phyloP scores from a whole-genome alignment of 2,888 invertebrate genomes.

The Brassicogethes aeneus region DNA sequence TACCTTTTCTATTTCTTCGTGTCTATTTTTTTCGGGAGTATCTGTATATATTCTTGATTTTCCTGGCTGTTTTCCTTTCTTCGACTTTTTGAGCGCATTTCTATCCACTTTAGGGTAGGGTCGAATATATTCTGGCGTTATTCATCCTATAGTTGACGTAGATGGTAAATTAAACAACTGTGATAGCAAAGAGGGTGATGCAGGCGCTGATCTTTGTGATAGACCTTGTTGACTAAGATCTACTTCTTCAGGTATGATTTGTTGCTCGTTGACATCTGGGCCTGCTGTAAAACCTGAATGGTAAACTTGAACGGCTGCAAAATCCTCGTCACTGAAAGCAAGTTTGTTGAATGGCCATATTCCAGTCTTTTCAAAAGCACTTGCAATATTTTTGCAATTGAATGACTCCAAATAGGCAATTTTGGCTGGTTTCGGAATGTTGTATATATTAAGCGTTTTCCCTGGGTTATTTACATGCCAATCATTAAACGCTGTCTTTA shows the following conservation, averaged over 20 bases:
- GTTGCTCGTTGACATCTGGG: slow-evolving; percentile 2
- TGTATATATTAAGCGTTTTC: slow-evolving; percentile 17
- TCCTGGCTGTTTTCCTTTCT: slow-evolving; percentile 2
- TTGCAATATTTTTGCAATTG: slow-evolving; percentile 11
- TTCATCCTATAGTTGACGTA: not conserved
- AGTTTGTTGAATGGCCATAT: slow-evolving; percentile 14
- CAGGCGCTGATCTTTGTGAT: not conserved
- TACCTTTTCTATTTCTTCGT: not conserved
- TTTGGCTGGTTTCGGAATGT: slow-evolving; percentile 9
- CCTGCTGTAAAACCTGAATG: not conserved
- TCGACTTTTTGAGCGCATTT: not conserved
- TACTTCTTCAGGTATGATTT: not conserved
- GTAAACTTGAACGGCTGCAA: slow-evolving; percentile 9
- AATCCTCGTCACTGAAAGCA: slow-evolving; percentile 14
- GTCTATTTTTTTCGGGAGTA: not conserved
- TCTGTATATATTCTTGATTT: slow-evolving; percentile 4
- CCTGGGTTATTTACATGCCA: slow-evolving; percentile 25
- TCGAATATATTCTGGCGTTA: not conserved
- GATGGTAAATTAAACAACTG: not conserved
- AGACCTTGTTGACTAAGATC: not conserved
- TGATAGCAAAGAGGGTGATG: not conserved
- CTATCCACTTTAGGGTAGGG: not conserved
- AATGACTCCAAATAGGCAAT: slow-evolving; percentile 10
- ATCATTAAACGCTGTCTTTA: slow-evolving; percentile 15
- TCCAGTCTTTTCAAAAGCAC: slow-evolving; percentile 18